phyloP scores from a whole-genome alignment of 1,140 invertebrate species.

The Anastrepha ludens region DNA sequence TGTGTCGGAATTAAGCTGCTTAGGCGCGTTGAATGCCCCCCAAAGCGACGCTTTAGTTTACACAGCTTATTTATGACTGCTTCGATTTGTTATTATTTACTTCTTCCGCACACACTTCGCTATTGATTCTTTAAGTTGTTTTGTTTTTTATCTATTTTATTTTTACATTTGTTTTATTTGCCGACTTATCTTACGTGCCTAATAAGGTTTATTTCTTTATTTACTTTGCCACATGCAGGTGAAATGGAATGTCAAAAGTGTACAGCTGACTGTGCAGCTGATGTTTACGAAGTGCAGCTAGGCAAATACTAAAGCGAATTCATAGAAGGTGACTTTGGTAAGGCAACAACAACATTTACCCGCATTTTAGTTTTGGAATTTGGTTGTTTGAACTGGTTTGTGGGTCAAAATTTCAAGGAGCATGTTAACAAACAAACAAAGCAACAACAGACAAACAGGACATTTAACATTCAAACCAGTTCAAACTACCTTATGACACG shows the following conservation, averaged over 20 bases:
- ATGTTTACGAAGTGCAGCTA: not conserved
- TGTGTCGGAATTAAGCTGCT: not conserved
- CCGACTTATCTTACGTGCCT: not conserved
- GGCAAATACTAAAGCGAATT: too few relatives aligned
- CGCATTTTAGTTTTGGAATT: too few relatives aligned
- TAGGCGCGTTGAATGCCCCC: not conserved
- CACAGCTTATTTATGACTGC: not conserved
- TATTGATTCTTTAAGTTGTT: constrained; percentile 31
- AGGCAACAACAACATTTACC: too few relatives aligned
- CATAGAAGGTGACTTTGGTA: too few relatives aligned
- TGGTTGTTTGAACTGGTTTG: too few relatives aligned
- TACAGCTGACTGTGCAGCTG: constrained; percentile 27
- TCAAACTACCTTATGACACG: too few relatives aligned
- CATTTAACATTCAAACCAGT: too few relatives aligned
- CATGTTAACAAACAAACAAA: too few relatives aligned
- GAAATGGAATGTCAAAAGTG: not conserved
- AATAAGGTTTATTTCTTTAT: not conserved
- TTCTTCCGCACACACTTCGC: not conserved
- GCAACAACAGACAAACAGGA: too few relatives aligned
- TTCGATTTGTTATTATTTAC: constrained; percentile 3
- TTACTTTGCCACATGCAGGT: not conserved
- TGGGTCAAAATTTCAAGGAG: too few relatives aligned
- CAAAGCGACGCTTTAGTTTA: not conserved
- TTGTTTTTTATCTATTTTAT: not conserved
- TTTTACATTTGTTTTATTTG: constrained; percentile 11